Evolutionary conservation across 2,797 vertebrate species (phyloP), one percentile per base, ranked within the genome.

Genomic region (Darevskia nairensis): DNA sequence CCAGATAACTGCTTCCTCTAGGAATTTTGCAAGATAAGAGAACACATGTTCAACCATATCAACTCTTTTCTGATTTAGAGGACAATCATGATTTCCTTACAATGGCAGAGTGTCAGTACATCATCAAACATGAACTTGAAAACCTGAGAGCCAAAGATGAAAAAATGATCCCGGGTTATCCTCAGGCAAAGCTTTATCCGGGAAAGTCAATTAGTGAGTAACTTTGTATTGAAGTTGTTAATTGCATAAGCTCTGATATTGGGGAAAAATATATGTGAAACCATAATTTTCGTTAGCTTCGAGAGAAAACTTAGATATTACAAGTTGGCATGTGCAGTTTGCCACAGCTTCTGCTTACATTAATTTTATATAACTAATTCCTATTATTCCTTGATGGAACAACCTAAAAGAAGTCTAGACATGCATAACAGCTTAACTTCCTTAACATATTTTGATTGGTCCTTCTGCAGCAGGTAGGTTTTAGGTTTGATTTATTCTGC

Each of bases 41-140:
- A 3, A 21, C 78, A 86, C 17, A 84, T 46, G 29, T 89, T 92
- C 95, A 91, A 25, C 19, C n/a, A 25, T 79, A 66, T 74, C 21
- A 10, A 91, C 77, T 90, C 92, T 61, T 93, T 88, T 90, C 89
- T 94, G 86, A 66, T 92, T 85, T 96, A 99, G 99, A 98, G 87
- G 97, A 98, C n/a, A 98, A 98, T 46, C 97, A 98, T 21, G 88
- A 94, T 94, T 99, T 99, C 96, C 97, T 99, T 89, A 99, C 98
- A 25, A 97, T 97, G 96, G 97, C 98, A 1, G 99, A 99, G 96
- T 97, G 98, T 96, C 99, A 99, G 91, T 98, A 98, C 95, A 98
- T 99, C 93, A 96, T 99, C 93, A 99, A 99, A 93, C 98, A 99
- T 21, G 98, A 99, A 94, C 97, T 99, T 86, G 98, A 99, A 95